Conservation (phyloP, 2,113 vertebrate genomes). For the Halcyon malimbica region DNA sequence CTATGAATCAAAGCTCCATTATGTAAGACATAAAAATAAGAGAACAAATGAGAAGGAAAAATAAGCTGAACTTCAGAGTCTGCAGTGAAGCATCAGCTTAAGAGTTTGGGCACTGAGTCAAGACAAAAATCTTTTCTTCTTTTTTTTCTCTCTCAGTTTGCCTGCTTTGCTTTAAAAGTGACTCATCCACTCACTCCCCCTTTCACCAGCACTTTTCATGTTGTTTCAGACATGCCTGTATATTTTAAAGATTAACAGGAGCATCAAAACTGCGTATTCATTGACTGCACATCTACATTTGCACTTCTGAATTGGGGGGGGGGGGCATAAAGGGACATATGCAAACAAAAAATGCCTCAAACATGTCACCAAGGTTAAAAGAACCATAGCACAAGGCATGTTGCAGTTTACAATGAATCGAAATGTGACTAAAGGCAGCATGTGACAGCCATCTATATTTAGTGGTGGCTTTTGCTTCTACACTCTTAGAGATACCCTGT, state of each 20-base stretch:
- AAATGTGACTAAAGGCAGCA: slow-evolving; percentile 65
- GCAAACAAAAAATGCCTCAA: background rate
- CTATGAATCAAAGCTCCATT: slow-evolving; percentile 66
- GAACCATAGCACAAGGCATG: background rate
- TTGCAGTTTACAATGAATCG: slow-evolving; percentile 60
- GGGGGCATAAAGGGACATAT: background rate
- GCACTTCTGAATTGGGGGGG: background rate
- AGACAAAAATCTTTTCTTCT: slow-evolving; percentile 19
- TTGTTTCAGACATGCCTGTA: slow-evolving; percentile 40
- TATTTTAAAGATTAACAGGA: slow-evolving; percentile 21
- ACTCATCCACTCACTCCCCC: slow-evolving; percentile 34
- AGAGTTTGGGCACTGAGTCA: slow-evolving; percentile 64
- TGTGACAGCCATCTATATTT: slow-evolving; percentile 65
- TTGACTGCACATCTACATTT: background rate
- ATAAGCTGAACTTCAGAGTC: slow-evolving; percentile 64
- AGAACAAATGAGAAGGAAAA: slow-evolving; percentile 59
- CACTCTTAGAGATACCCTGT: slow-evolving; percentile 51
- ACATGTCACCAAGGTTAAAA: background rate
- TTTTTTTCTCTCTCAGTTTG: slow-evolving; percentile 10
- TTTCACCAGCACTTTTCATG: slow-evolving; percentile 48
- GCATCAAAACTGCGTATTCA: background rate
- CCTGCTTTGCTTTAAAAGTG: slow-evolving; percentile 57
- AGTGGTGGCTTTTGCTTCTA: slow-evolving; percentile 52
- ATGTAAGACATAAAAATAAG: slow-evolving; percentile 67
- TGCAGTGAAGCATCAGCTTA: slow-evolving; percentile 57